These are phyloP conservation scores for Pyralis farinalis DNA, from an alignment of 2,888 invertebrate genomes.

Conservation along the genomic window DNA sequence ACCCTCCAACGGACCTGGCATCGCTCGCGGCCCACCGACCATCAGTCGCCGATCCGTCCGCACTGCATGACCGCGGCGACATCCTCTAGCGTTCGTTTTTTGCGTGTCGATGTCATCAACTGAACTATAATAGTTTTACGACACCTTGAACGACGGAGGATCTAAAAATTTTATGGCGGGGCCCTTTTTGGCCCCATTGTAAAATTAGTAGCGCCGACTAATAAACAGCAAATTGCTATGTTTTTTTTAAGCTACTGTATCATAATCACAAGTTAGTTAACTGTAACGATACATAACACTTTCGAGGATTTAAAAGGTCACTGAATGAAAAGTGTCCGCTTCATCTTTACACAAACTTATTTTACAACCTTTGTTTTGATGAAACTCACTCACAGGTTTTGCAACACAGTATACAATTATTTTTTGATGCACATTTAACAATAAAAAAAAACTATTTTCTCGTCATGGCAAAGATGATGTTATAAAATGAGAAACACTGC, in stretches of 20 bases:
- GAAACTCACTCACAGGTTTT: constrained; percentile 17
- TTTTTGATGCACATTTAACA: constrained; percentile 4
- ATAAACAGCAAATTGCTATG: constrained; percentile 47
- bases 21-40: constrained; percentile 60
- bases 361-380: constrained; percentile 33
- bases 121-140: constrained; percentile 60
- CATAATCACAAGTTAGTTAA: constrained; percentile 43
- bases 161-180: constrained; percentile 71
- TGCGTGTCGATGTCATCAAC: constrained; percentile 55
- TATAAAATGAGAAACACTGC: constrained; percentile 59
- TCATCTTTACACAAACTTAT: constrained; percentile 44
- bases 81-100: constrained; percentile 58
- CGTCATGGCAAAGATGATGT: constrained; percentile 43
- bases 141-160: constrained; percentile 41
- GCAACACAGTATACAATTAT: not conserved
- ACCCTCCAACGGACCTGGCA: constrained; percentile 54
- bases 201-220: constrained; percentile 48
- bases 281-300: constrained; percentile 54
- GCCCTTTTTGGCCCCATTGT: constrained; percentile 74
- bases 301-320: constrained; percentile 62
- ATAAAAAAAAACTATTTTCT: constrained; percentile 15
- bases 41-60: constrained; percentile 60
- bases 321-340: constrained; percentile 53
- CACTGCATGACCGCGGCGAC: constrained; percentile 48
- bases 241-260: constrained; percentile 40